Percentiles rank a stretch among this genome's conserved stretches.
Conservation (phyloP, 2,797 vertebrate species). For the Bovichtus variegatus region DNA sequence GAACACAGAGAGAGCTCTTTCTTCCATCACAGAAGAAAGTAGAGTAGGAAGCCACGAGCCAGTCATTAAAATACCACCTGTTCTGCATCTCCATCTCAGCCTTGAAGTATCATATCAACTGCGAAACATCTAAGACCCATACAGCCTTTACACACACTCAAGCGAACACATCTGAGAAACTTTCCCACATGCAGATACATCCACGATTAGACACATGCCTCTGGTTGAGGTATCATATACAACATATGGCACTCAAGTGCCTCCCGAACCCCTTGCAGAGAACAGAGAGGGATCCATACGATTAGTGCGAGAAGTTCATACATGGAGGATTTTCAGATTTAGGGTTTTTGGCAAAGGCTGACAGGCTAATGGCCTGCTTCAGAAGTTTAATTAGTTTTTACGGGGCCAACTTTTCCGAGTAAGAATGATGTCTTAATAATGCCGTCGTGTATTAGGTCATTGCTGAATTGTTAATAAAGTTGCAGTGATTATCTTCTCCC, state of each 20-base stretch:
- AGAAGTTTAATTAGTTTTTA: constrained; percentile 67
- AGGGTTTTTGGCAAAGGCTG: constrained; percentile 50
- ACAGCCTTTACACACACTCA: constrained; percentile 31
- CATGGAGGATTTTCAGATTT: constrained; percentile 44
- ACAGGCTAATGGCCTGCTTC: constrained; percentile 45
- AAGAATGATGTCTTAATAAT: constrained; percentile 51
- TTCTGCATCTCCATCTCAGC: constrained; percentile 54
- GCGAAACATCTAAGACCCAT: constrained; percentile 49
- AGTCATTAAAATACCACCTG: constrained; percentile 75
- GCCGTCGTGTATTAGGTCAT: constrained; percentile 45
- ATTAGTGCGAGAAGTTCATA: constrained; percentile 51
- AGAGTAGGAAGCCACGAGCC: constrained; percentile 49
- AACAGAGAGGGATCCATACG: constrained; percentile 41
- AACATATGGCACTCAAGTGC: constrained; percentile 69
- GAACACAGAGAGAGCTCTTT: background rate
- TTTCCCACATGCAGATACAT: constrained; percentile 27
- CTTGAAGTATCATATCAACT: constrained; percentile 50
- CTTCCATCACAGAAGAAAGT: constrained; percentile 34
- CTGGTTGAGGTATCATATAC: constrained; percentile 74
- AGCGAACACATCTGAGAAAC: constrained; percentile 55
- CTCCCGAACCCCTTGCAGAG: constrained; percentile 49
- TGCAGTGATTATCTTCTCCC: constrained; percentile 44
- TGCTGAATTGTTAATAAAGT: constrained; percentile 65
- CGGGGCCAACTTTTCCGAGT: constrained; percentile 51
- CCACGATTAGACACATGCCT: constrained; percentile 65